Conservation (phyloP, 2,888 invertebrate genomes). For the Erynnis tages region DNA sequence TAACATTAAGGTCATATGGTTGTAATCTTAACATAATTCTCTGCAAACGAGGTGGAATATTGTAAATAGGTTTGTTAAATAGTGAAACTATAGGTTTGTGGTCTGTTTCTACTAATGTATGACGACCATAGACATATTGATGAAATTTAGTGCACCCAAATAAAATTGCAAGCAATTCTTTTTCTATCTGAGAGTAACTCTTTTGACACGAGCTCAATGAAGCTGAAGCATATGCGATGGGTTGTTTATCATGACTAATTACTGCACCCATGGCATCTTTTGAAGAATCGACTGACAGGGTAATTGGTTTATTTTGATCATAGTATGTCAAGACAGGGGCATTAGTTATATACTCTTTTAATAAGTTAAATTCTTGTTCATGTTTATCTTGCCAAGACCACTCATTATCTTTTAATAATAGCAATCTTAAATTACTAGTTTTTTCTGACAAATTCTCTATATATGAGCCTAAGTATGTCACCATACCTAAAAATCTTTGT, state of each 20-base stretch:
- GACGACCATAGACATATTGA: conserved; percentile 33
- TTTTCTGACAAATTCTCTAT: conserved; percentile 30
- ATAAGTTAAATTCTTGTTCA: conserved; percentile 29
- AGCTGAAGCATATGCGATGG: conserved; percentile 37
- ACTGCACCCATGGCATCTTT: conserved; percentile 33
- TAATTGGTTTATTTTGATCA: conserved; percentile 30
- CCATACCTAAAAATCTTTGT: conserved; percentile 35
- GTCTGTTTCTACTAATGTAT: conserved; percentile 30
- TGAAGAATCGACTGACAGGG: conserved; percentile 33
- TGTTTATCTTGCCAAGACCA: conserved; percentile 40
- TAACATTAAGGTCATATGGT: conserved; percentile 19
- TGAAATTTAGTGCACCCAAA: conserved; percentile 32
- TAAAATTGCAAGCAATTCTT: conserved; percentile 31
- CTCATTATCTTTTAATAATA: conserved; percentile 36
- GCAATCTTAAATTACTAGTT: conserved; percentile 21
- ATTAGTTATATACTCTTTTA: conserved; percentile 30
- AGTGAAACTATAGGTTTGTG: conserved; percentile 27
- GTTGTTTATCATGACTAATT: conserved; percentile 33
- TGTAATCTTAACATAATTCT: conserved; percentile 25
- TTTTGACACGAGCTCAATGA: conserved; percentile 17
- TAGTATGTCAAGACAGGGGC: conserved; percentile 33
- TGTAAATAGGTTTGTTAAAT: background rate
- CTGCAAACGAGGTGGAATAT: conserved; percentile 21
- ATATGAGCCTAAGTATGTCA: conserved; percentile 32
- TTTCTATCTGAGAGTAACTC: conserved; percentile 33